A percentile compares a stretch with the other conserved stretches of the same genome.
These are phyloP conservation scores for Phrynocephalus versicolor DNA, from an alignment of 2,113 vertebrate species.

Conservation along the genomic window DNA sequence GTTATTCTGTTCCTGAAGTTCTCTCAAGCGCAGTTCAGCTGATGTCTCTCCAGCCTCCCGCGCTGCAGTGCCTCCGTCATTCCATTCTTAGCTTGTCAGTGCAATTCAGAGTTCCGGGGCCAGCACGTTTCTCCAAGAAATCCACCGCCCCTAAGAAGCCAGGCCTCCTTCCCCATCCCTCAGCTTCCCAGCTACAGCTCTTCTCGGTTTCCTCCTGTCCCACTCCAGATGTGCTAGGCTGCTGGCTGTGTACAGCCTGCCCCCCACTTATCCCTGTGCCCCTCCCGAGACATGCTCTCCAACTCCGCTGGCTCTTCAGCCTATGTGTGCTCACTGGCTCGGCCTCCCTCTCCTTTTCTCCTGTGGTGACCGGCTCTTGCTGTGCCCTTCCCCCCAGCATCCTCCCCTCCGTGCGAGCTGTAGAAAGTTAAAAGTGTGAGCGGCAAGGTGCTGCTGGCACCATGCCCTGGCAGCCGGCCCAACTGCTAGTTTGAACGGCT, in stretches of 20 bases:
- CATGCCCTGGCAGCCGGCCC: conserved; percentile 75
- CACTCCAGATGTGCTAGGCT: not conserved
- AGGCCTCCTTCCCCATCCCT: not conserved
- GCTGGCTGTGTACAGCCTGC: not conserved
- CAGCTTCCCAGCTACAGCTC: conserved; percentile 38
- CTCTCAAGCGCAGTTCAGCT: not conserved
- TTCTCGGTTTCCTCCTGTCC: not conserved
- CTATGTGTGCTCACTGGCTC: not conserved
- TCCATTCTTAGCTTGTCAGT: not conserved
- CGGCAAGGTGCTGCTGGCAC: conserved; percentile 67
- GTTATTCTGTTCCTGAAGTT: not conserved
- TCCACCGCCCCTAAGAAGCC: too few species aligned
- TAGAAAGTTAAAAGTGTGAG: conserved; percentile 59
- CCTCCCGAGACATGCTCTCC: not conserved
- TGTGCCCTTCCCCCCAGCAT: conserved; percentile 1
- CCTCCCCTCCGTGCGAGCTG: conserved; percentile 22
- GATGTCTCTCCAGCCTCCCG: not conserved
- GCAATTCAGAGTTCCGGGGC: not conserved
- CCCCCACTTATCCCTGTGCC: too few species aligned
- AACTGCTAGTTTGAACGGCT: conserved; percentile 77
- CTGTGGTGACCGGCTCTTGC: conserved; percentile 13
- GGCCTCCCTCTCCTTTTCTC: not conserved
- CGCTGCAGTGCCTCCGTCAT: not conserved
- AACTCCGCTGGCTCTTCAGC: not conserved
- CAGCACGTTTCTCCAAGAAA: not conserved